These are phyloP conservation scores for Centropus unirufus DNA, from an alignment of 2,113 vertebrate species.

Conservation along the genomic window DNA sequence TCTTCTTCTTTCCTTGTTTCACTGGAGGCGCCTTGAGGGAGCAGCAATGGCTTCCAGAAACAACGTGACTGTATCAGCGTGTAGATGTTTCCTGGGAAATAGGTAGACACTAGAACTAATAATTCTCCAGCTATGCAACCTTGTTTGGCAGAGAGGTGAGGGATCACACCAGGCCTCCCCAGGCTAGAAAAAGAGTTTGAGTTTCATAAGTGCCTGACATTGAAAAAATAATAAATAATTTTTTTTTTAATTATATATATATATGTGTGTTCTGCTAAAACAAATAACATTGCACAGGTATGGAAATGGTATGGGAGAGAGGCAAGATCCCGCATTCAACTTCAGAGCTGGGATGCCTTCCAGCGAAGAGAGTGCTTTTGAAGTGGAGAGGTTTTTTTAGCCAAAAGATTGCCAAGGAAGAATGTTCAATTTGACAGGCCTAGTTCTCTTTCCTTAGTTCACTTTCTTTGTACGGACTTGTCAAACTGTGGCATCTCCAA, in stretches of 20 bases:
- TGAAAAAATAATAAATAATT: slow-evolving; percentile 7
- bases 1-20: neutral
- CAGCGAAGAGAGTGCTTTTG: neutral
- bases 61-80: neutral
- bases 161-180: neutral
- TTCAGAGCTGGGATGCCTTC: neutral
- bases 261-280: slow-evolving; percentile 67
- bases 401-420: slow-evolving; percentile 50
- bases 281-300: slow-evolving; percentile 54
- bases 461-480: slow-evolving; percentile 72
- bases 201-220: slow-evolving; percentile 76
- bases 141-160: slow-evolving; percentile 9
- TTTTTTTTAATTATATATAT: neutral
- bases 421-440: slow-evolving; percentile 45
- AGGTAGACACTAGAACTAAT: slow-evolving; percentile 3
- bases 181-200: neutral
- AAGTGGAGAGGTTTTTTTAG: neutral
- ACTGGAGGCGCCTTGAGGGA: slow-evolving; percentile 35
- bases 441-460: slow-evolving; percentile 51
- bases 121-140: slow-evolving; percentile 27
- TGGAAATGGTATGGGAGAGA: slow-evolving; percentile 15
- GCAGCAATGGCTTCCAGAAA: slow-evolving; percentile 21
- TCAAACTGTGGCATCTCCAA: slow-evolving; percentile 51
- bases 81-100: slow-evolving; percentile 36
- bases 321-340: neutral